Evolutionary conservation across 2,113 vertebrate species (phyloP), one percentile per base, ranked within the genome.

Genomic region (Tretioscincus oriximinensis): DNA sequence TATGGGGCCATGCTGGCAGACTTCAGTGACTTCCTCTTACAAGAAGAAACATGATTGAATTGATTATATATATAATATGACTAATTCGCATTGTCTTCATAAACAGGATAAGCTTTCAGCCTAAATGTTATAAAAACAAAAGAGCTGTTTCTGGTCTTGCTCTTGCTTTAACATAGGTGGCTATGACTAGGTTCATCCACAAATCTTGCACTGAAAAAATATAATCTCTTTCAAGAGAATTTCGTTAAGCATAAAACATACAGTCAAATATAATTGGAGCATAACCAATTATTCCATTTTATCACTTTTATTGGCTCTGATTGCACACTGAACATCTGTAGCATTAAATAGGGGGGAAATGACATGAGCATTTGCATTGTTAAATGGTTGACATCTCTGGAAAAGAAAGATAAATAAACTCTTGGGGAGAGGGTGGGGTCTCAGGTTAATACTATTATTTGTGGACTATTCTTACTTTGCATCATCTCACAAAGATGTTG

Each of bases 241-340:
- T 88, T 89, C 66, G 80, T 84, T 71, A 80, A 88, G 81, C 68
- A 81, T 45, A 85, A 58, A 91, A 64, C 79, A 72, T 81, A 85
- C 77, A 87, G 51, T 87, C 76, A 86, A 89, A 89, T 88, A 87
- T 87, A 86, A 90, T 92, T 87, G 85, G 7, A 73, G 29, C 54
- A 73, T 83, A 78, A 85, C 61, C 70, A 80, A 84, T 91, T 89
- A 78, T 78, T 86, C 82, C 68, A 22, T 63, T 84, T 86, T 87
- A 88, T 31, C 84, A 77, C 49, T 47, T 82, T 89, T 90, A 87
- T 85, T 89, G 81, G 79, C 58, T 51, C 51, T 84, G 68, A 76
- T 87, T 83, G 80, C 78, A 73, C 5, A 64, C 20, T 64, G 75
- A 88, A 87, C 84, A 90, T 86, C 84, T 89, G 79, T 82, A 91